Conservation (phyloP, 2,797 vertebrate genomes). For the Vespertilio murinus region DNA sequence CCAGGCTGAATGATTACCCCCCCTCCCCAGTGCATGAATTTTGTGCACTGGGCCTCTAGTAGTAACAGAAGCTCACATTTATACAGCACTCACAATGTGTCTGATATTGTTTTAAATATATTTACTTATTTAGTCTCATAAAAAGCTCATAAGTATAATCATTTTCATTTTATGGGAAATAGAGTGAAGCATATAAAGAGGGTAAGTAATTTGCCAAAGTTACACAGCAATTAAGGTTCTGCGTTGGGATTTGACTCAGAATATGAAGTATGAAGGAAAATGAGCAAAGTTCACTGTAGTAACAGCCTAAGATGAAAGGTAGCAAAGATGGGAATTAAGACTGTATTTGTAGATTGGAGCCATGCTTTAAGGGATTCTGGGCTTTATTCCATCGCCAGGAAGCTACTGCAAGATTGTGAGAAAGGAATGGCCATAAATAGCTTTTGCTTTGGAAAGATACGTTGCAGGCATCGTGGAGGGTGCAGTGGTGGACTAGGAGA, state of each 20-base stretch:
- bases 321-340: neutral
- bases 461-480: neutral
- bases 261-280: neutral
- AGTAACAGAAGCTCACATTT: neutral
- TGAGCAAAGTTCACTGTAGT: neutral
- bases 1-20: too few relatives aligned
- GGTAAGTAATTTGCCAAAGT: neutral
- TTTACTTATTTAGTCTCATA: neutral
- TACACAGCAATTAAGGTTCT: neutral
- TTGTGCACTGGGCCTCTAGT: too few relatives aligned
- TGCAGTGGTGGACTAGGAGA: neutral
- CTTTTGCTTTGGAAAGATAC: neutral
- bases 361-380: neutral
- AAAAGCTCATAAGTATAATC: neutral
- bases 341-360: neutral
- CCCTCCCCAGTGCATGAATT: too few relatives aligned
- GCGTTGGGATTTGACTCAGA: neutral
- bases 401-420: neutral
- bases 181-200: neutral
- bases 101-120: slow-evolving; percentile 2
- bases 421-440: neutral
- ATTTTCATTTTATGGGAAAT: neutral
- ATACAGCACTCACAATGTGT: neutral
- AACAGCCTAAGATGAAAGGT: neutral
- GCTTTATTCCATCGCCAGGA: neutral